Conservation (phyloP, 1,140 invertebrate species). For the Calephelis virginiensis region DNA sequence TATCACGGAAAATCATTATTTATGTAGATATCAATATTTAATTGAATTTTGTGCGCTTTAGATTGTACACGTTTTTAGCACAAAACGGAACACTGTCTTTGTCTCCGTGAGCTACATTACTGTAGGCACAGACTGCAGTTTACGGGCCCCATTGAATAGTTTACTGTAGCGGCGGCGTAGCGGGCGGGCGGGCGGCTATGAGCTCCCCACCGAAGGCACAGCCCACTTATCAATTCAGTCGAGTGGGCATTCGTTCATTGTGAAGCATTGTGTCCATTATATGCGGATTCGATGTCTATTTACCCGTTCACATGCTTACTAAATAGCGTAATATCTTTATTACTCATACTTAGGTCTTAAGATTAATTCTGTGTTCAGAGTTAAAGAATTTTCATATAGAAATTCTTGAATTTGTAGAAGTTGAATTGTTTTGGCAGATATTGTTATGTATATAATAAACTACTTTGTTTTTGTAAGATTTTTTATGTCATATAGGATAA, state of each 20-base stretch:
- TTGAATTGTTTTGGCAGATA: too few species aligned
- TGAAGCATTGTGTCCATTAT: conserved; percentile 73
- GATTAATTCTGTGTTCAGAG: neutral
- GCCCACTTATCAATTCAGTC: conserved; percentile 76
- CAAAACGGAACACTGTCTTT: neutral
- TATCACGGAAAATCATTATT: too few species aligned
- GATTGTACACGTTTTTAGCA: too few species aligned
- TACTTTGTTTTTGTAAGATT: too few species aligned
- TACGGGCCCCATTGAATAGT: neutral
- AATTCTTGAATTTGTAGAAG: too few species aligned
- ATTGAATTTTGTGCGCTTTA: neutral
- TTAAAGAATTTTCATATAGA: neutral
- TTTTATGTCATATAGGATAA: too few species aligned
- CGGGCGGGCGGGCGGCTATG: conserved; percentile 46
- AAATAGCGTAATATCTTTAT: conserved; percentile 24
- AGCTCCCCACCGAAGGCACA: conserved; percentile 58
- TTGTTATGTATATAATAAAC: too few species aligned
- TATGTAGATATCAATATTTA: too few species aligned
- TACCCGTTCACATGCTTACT: conserved; percentile 64
- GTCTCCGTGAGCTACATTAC: neutral
- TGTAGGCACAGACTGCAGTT: conserved; percentile 26
- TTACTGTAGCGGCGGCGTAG: conserved; percentile 31
- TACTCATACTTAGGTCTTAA: conserved; percentile 16
- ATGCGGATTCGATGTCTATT: conserved; percentile 66
- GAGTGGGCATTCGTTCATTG: conserved; percentile 75